phyloP scores from a whole-genome alignment of 2,113 vertebrate genomes.

The Odontesthes bonariensis region DNA sequence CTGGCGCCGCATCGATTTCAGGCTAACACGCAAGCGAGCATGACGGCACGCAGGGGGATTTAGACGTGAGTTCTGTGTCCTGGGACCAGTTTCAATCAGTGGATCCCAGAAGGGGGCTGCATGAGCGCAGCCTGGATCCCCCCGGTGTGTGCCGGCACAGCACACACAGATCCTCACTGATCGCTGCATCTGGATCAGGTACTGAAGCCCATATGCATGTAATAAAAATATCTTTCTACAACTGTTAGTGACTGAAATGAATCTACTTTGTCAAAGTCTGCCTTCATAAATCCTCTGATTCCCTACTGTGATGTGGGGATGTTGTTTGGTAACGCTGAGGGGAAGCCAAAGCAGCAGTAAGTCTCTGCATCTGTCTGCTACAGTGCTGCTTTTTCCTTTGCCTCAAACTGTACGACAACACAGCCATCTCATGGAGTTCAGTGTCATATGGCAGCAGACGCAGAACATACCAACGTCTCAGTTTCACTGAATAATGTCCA shows the following conservation, averaged over 20 bases:
- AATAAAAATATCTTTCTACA: neutral
- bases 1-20: conserved; percentile 24
- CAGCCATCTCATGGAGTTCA: too few relatives aligned
- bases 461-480: too few relatives aligned
- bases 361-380: neutral
- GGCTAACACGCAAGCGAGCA: conserved; percentile 30
- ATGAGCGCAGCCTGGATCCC: neutral
- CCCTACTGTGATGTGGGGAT: neutral
- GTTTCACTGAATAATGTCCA: too few relatives aligned
- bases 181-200: neutral
- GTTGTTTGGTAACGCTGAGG: neutral
- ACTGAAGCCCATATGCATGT: neutral
- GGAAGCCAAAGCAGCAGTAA: neutral
- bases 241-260: neutral
- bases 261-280: neutral
- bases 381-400: too few relatives aligned
- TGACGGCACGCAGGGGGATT: conserved; percentile 17
- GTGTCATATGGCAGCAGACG: too few relatives aligned
- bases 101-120: neutral
- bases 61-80: conserved; percentile 19
- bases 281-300: neutral
- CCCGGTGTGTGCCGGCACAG: neutral
- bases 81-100: neutral
- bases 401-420: too few relatives aligned
- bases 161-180: neutral